Base-by-base conservation (phyloP, 2,113 vertebrate species). In the Ammodramus savannarum region DNA sequence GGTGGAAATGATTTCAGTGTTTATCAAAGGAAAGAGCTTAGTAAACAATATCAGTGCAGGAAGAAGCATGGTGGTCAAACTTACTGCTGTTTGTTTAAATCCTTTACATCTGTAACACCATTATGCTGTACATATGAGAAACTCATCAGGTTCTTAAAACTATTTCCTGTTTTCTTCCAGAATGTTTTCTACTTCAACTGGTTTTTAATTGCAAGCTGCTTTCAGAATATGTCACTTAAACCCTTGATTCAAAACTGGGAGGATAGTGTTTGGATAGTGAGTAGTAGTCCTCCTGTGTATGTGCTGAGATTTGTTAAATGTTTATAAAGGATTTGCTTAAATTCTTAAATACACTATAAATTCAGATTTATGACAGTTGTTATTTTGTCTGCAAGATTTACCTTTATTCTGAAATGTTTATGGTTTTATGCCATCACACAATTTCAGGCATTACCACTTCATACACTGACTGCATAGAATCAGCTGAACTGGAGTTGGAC, bases 1-100 rank as follows among this genome's bases (percentile, higher is more conserved):
- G 91, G 87, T 93, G 91, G 95, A 96, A 96, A 94, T 96, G 75
- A 96, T 96, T 96, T 96, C 94, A 95, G 41, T 95, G 91, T 96
- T 96, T 95, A 95, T 96, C 83, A 77, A 93, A 89, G 95, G 95
- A 92, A 95, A 92, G 67, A 63, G 39, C 62, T 87, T 61, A 54
- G 73, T 97, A 96, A 96, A 95, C 92, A 93, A 78, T 94, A 92
- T 91, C 71, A 55, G 76, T 43, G 67, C 92, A 96, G 95, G 95
- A 97, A 96, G 95, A 90, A 93, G 92, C 80, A 65, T 81, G 82
- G 90, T 75, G 87, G 87, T 93, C 85, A 93, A 57, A 74, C 82
- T 74, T 76, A 46, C 16, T 91, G 74, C 81, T 85, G 72, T 94
- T 96, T 97, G 87, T 96, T 97, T 91, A 91, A 95, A 55, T 89